Conservation (phyloP, 1,140 invertebrate genomes). For the Hermatobates lingyangjiaoensis region DNA sequence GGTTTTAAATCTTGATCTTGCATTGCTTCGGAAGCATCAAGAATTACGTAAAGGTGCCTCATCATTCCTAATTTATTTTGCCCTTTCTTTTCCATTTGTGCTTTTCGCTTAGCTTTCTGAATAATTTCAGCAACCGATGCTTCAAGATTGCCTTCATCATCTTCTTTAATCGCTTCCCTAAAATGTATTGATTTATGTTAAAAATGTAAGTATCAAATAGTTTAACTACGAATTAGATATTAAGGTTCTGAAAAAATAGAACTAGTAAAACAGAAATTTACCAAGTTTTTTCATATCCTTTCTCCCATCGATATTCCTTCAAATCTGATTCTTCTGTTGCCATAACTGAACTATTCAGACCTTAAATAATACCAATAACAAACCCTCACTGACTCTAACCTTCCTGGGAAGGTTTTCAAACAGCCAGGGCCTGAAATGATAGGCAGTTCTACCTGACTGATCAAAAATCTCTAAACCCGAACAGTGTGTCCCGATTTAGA, state of each 20-base stretch:
- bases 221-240: neutral
- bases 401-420: too few relatives aligned
- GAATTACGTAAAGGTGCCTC: constrained; percentile 77
- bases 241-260: neutral
- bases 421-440: too few relatives aligned
- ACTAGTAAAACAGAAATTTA: constrained; percentile 23
- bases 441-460: too few relatives aligned
- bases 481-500: too few relatives aligned
- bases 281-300: constrained; percentile 93
- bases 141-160: constrained; percentile 79
- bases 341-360: too few relatives aligned
- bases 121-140: constrained; percentile 77
- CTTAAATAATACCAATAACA: too few relatives aligned
- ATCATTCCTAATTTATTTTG: constrained; percentile 83
- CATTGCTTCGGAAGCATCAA: constrained; percentile 91
- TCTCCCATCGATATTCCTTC: constrained; percentile 91
- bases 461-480: too few relatives aligned
- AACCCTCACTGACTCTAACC: too few relatives aligned
- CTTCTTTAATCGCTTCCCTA: constrained; percentile 93
- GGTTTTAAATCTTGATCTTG: constrained; percentile 86
- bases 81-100: constrained; percentile 47
- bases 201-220: constrained; percentile 2
- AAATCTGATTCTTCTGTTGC: constrained; percentile 62
- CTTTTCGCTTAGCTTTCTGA: constrained; percentile 64
- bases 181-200: neutral